Evolutionary conservation across 2,888 invertebrate genomes (phyloP), one percentile per base, ranked within the genome.

Genomic region (Gymnoscelis rufifasciata): DNA sequence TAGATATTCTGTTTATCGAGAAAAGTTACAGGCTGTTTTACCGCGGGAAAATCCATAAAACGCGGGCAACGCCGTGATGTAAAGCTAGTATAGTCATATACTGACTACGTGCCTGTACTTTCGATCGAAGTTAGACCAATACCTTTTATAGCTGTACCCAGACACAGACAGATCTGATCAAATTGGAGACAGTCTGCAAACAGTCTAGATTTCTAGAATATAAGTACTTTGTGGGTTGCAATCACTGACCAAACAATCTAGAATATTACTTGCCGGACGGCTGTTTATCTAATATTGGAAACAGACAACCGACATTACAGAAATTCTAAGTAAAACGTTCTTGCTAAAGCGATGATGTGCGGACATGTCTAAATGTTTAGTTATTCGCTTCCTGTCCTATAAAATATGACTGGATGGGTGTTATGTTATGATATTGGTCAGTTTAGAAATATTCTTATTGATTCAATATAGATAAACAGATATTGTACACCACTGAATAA

Each of bases 231-330:
- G 24, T 31, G 24, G 13, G 26, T 31, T 30, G 19, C n/a, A 19
- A 15, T 10, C 19, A 19, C 31, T 11, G 15, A 26, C 27, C 19
- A n/a, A 33, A 39, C 23, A 11, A 47, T 36, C 30, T 48, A 31
- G 15, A 15, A 42, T 41, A 38, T 43, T 26, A 39, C 28, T 37
- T 27, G 36, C 27, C 40, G 26, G 44, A 33, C 11, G 24, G 19
- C 7, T 44, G 44, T 49, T 49, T 49, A 49, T 28, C 30, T 40
- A 42, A 42, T 37, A 33, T 49, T 44, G 52, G 54, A 63, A 61
- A 53, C 46, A 35, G 42, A 49, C 47, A 62, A 58, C 57, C 57
- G 59, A 44, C 35, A 51, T 24, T 37, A 50, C 49, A 37, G 51
- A 38, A 45, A 52, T 53, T 60, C 45, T 38, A 44, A 47, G 43